Percentiles rank a stretch among this genome's conserved stretches.
Evolutionary conservation across 2,113 vertebrate species (phyloP).

Genomic region (Chionis minor): DNA sequence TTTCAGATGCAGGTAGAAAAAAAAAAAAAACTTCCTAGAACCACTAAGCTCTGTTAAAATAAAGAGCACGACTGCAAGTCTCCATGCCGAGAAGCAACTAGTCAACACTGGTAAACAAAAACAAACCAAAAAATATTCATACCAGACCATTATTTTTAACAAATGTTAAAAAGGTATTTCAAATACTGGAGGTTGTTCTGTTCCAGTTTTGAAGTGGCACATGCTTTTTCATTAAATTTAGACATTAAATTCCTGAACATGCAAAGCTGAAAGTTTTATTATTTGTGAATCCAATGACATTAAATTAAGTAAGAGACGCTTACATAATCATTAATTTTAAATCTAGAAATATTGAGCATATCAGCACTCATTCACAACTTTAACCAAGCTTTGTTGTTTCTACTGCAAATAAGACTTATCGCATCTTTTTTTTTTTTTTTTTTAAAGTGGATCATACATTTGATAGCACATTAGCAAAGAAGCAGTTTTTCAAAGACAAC

Average conservation of each 20-base stretch:
- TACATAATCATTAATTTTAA: background rate
- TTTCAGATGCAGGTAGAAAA: slow-evolving; percentile 28
- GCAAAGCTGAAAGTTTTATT: background rate
- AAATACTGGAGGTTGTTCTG: background rate
- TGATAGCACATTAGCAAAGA: background rate
- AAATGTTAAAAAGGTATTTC: background rate
- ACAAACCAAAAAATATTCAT: background rate
- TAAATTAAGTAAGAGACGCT: background rate
- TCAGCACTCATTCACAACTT: background rate
- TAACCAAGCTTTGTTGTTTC: background rate
- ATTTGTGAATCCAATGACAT: background rate
- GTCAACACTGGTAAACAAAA: background rate
- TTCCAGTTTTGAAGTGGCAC: background rate
- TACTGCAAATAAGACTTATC: background rate
- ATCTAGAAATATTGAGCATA: background rate
- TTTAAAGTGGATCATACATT: background rate
- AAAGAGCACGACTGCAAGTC: background rate
- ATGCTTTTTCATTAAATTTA: background rate
- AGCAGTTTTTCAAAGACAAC: background rate
- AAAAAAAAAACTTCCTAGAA: slow-evolving; percentile 22
- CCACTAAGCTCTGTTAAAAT: background rate
- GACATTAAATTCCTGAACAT: background rate
- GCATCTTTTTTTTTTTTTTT: too few species aligned
- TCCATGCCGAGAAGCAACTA: background rate
- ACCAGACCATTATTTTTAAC: background rate